Evolutionary conservation across 2,113 vertebrate species (phyloP).

Genomic region (Pygoscelis adeliae): DNA sequence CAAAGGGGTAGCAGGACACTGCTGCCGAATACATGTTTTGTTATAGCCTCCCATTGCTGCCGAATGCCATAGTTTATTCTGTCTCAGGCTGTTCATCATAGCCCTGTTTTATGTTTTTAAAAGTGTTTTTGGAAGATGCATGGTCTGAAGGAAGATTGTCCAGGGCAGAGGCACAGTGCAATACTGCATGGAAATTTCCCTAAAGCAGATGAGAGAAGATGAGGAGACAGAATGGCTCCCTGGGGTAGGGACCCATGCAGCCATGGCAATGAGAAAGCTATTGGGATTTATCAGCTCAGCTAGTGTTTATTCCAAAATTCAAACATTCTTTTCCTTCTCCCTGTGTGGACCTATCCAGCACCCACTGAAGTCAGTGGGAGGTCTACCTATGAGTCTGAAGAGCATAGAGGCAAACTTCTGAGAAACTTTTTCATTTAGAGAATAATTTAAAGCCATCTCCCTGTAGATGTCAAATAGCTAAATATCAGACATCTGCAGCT

Average conservation of each 20-base stretch:
- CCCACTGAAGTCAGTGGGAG: not conserved
- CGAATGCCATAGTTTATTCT: not conserved
- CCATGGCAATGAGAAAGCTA: not conserved
- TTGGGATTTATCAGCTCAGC: not conserved
- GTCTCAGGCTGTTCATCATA: not conserved
- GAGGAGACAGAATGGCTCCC: not conserved
- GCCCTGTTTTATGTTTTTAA: not conserved
- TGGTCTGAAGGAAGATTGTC: not conserved
- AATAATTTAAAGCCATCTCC: not conserved
- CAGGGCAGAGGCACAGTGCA: not conserved
- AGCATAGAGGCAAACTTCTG: not conserved
- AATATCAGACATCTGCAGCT: not conserved
- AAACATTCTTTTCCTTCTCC: not conserved
- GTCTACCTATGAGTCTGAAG: not conserved
- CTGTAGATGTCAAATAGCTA: not conserved
- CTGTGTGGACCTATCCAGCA: rapidly evolving
- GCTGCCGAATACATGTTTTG: not conserved
- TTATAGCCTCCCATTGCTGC: not conserved
- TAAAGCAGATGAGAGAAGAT: not conserved
- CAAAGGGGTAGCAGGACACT: not conserved
- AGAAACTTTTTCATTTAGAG: not conserved
- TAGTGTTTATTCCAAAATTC: not conserved
- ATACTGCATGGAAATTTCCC: not conserved
- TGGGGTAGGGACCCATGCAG: not conserved
- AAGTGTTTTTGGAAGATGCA: not conserved